Conservation (phyloP, 2,113 vertebrate species). For the Sardina pilchardus region DNA sequence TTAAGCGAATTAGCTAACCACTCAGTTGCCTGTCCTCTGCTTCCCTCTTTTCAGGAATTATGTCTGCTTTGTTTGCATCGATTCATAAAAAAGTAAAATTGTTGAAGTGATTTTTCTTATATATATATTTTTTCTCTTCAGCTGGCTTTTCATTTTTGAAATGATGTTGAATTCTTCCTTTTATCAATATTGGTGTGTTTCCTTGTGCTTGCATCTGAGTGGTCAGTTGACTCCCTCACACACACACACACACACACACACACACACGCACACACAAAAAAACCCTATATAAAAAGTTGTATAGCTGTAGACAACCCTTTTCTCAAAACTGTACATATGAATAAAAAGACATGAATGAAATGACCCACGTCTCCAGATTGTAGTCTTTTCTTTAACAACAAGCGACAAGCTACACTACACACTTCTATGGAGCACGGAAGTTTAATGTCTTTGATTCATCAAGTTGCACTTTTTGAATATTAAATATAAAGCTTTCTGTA, state of each 20-base stretch:
- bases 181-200: slow-evolving; percentile 66
- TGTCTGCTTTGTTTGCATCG: slow-evolving; percentile 48
- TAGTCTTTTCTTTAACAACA: not conserved
- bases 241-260: slow-evolving; percentile 16
- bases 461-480: too few relatives aligned
- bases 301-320: slow-evolving; percentile 79
- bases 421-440: too few relatives aligned
- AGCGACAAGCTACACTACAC: not conserved
- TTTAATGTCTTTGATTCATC: too few relatives aligned
- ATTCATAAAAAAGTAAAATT: slow-evolving; percentile 45
- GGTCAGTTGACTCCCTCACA: slow-evolving; percentile 64
- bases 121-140: slow-evolving; percentile 25
- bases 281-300: slow-evolving; percentile 74
- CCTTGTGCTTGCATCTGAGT: slow-evolving; percentile 70
- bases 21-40: slow-evolving; percentile 65
- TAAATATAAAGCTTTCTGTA: not conserved
- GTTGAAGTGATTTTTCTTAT: slow-evolving; percentile 58
- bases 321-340: slow-evolving; percentile 80
- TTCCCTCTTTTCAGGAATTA: slow-evolving; percentile 57
- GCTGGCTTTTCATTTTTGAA: slow-evolving; percentile 52
- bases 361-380: slow-evolving; percentile 28
- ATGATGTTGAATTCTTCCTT: slow-evolving; percentile 58
- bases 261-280: slow-evolving; percentile 31
- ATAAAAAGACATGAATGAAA: slow-evolving; percentile 77
- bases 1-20: slow-evolving; percentile 66